These are phyloP conservation scores for Tachystola acroxantha DNA, from an alignment of 2,888 invertebrate species.

Conservation along the genomic window DNA sequence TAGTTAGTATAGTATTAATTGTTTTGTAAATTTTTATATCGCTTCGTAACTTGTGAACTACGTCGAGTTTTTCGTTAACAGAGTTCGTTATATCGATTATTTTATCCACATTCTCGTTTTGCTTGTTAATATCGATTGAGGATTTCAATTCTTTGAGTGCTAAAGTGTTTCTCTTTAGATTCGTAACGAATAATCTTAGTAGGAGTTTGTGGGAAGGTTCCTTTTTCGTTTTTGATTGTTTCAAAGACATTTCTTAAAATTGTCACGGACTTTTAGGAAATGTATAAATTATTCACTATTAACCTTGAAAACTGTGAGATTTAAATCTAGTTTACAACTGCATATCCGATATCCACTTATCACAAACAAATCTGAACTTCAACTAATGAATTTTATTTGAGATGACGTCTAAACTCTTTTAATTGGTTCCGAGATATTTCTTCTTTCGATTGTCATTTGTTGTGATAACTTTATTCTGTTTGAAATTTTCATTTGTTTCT, in stretches of 20 bases:
- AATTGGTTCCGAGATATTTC: too few species aligned
- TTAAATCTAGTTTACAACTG: too few species aligned
- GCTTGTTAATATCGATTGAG: constrained; percentile 42
- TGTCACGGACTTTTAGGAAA: too few species aligned
- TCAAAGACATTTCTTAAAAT: constrained; percentile 44
- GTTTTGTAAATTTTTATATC: constrained; percentile 70
- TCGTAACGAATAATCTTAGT: constrained; percentile 45
- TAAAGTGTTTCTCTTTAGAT: constrained; percentile 55
- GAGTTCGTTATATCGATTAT: constrained; percentile 51
- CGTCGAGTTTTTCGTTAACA: constrained; percentile 65
- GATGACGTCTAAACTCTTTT: too few species aligned
- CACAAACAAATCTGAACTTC: constrained; percentile 1
- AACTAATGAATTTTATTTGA: too few species aligned
- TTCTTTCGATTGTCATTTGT: too few species aligned
- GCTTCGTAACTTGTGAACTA: constrained; percentile 60
- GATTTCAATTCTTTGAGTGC: constrained; percentile 56
- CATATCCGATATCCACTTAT: too few species aligned
- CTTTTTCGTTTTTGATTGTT: constrained; percentile 22
- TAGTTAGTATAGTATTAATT: constrained; percentile 65
- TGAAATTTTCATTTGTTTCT: constrained; percentile 14
- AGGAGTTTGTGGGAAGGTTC: constrained; percentile 36
- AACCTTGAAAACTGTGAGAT: too few species aligned
- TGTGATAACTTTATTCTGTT: too few species aligned
- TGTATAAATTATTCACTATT: too few species aligned
- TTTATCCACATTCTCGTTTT: constrained; percentile 41